Base-by-base conservation (phyloP, 2,888 invertebrate genomes). In the Drosophila recens region DNA sequence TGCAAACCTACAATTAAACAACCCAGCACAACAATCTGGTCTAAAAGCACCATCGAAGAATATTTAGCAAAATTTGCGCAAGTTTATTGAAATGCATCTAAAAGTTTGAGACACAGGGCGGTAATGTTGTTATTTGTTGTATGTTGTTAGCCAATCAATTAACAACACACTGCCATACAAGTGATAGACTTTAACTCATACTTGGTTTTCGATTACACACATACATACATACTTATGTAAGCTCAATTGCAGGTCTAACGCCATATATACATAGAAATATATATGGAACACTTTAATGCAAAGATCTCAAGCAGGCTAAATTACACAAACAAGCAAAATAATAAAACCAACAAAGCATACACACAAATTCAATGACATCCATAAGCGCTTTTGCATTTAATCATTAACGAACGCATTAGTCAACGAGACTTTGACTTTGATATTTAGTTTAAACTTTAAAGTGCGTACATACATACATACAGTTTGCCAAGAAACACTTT, bases 101-200 rank as follows among this genome's bases (percentile, higher is more conserved):
- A 57, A 49, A 36, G 63, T 42, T 57, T 67, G 46, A 43, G 36
- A 6, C 27, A n/a, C n/a, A n/a, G 11, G 48, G 62, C 61, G 74
- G 74, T 61, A 53, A 38, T 54, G 51, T 48, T 58, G 36, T 58
- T 46, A 17, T 56, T 56, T 53, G 42, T 46, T 46, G 38, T 33
- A 66, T 71, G 63, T 78, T 73, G 80, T 79, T 80, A 72, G 63
- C 46, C 70, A 43, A 66, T 67, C 20, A 61, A 58, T 62, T 68
- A 68, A 74, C 71, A 81, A 70, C 70, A 59, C 80, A 78, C 83
- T 83, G 83, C 87, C 83, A 86, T 79, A 67, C 53, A 81, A 81
- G 73, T 79, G 70, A 80, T 81, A 83, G 68, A 72, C 59, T 61
- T 69, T 56, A 71, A 68, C 54, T 62, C 52, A 49, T 57, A 34